A percentile compares a stretch with the other conserved stretches of the same genome.
phyloP scores from a whole-genome alignment of 2,113 vertebrate species.

The Eleginops maclovinus region DNA sequence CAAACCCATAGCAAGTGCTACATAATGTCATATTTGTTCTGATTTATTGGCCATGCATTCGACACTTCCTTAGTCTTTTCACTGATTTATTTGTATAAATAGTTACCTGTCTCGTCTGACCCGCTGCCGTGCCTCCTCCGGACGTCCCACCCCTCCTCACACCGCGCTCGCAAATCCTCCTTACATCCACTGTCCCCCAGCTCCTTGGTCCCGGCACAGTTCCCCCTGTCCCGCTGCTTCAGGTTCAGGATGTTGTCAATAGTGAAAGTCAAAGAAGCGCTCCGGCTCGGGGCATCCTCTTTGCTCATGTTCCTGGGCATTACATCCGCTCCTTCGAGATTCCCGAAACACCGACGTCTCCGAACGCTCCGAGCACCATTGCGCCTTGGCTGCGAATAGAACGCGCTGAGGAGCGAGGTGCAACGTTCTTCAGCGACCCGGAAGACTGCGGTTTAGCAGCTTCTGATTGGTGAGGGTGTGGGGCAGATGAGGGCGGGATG shows the following conservation, averaged over 20 bases:
- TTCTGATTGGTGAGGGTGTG: constrained; percentile 79
- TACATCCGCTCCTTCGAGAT: constrained; percentile 44
- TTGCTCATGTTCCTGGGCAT: constrained; percentile 81
- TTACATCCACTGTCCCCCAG: constrained; percentile 42
- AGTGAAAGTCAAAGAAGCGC: constrained; percentile 82
- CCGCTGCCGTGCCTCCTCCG: constrained; percentile 53
- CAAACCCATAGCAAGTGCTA: too few relatives aligned
- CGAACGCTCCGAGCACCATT: constrained; percentile 76
- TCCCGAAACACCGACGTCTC: constrained; percentile 48
- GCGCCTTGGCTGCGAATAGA: constrained; percentile 66
- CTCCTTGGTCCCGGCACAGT: constrained; percentile 16
- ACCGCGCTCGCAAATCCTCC: constrained; percentile 38
- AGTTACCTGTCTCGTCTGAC: constrained; percentile 66
- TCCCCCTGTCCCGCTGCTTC: constrained; percentile 57
- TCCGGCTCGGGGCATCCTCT: constrained; percentile 72
- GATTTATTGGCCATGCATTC: too few relatives aligned
- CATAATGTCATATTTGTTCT: too few relatives aligned
- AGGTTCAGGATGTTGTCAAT: constrained; percentile 85
- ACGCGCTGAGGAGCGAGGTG: constrained; percentile 39
- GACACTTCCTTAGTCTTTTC: not conserved
- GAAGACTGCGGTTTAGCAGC: constrained; percentile 72
- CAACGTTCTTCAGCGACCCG: constrained; percentile 69
- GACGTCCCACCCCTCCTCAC: constrained; percentile 57
- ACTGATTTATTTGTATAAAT: not conserved
- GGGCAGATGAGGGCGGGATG: constrained; percentile 75